A percentile compares a stretch with the other conserved stretches of the same genome.
These are phyloP conservation scores for Laticauda colubrina DNA, from an alignment of 2,113 vertebrate species.

Conservation along the genomic window DNA sequence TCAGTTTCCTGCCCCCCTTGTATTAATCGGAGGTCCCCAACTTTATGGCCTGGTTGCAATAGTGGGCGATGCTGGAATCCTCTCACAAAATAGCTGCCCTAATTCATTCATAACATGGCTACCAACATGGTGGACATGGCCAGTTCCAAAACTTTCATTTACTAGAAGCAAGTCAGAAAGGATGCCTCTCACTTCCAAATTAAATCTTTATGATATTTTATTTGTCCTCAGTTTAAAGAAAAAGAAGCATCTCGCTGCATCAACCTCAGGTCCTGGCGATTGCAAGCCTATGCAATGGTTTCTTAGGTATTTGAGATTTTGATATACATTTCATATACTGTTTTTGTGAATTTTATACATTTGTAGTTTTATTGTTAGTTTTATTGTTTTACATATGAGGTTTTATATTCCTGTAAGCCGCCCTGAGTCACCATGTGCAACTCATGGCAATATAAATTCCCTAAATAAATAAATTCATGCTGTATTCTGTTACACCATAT, in stretches of 20 bases:
- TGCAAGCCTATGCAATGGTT: neutral
- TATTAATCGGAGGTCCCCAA: neutral
- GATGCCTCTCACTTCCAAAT: neutral
- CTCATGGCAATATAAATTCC: no score
- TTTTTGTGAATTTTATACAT: neutral
- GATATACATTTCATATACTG: neutral
- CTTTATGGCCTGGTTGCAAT: neutral
- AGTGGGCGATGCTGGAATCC: neutral
- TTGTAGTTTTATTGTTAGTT: no score
- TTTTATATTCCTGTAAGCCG: no score
- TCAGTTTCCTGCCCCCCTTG: neutral
- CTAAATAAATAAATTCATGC: no score
- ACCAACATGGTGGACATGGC: neutral
- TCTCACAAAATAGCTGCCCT: neutral
- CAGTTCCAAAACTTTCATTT: neutral
- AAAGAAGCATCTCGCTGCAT: neutral
- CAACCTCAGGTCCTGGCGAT: neutral
- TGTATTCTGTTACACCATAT: neutral
- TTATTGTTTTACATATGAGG: no score
- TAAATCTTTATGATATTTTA: neutral
- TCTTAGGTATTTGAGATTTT: neutral
- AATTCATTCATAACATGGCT: neutral
- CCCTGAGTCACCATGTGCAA: no score
- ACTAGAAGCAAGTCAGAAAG: neutral
- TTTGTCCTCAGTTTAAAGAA: neutral